These are phyloP conservation scores for Drosophila chauvacae DNA, from an alignment of 1,140 invertebrate species.

Conservation along the genomic window DNA sequence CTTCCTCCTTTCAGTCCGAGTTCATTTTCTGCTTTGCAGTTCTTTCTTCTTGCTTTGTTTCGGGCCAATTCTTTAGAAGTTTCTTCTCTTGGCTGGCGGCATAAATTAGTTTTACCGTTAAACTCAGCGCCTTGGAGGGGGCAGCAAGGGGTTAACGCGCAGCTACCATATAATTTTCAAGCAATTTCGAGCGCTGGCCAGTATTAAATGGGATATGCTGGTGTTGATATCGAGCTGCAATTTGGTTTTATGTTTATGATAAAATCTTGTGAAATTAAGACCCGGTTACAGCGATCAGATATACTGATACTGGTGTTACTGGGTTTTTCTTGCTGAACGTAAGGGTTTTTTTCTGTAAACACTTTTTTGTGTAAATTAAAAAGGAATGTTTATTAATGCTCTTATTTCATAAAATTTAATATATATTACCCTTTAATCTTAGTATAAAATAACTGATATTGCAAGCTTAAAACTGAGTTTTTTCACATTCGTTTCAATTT, in stretches of 20 bases:
- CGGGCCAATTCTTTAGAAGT: constrained; percentile 55
- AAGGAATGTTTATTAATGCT: not conserved
- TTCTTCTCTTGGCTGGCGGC: constrained; percentile 51
- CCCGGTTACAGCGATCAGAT: not conserved
- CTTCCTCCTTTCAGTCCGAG: constrained; percentile 59
- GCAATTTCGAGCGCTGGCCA: constrained; percentile 38
- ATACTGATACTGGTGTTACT: not conserved
- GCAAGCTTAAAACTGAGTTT: not conserved
- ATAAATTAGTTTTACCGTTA: constrained; percentile 76
- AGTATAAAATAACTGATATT: not conserved
- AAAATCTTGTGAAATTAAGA: constrained; percentile 29
- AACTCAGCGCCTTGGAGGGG: constrained; percentile 3
- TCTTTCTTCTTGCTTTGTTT: constrained; percentile 26
- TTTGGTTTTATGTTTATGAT: constrained; percentile 51
- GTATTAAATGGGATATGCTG: constrained; percentile 51
- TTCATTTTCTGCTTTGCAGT: constrained; percentile 24
- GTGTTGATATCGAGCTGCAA: constrained; percentile 42
- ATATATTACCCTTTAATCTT: not conserved
- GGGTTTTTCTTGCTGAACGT: not conserved
- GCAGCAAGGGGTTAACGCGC: constrained; percentile 11
- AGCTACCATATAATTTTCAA: constrained; percentile 60
- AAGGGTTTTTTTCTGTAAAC: not conserved
- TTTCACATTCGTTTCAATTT: constrained; percentile 36
- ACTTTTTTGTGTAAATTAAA: not conserved
- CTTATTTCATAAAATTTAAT: not conserved